phyloP scores from a whole-genome alignment of 2,797 vertebrate genomes.

The Acipenser oxyrinchus region DNA sequence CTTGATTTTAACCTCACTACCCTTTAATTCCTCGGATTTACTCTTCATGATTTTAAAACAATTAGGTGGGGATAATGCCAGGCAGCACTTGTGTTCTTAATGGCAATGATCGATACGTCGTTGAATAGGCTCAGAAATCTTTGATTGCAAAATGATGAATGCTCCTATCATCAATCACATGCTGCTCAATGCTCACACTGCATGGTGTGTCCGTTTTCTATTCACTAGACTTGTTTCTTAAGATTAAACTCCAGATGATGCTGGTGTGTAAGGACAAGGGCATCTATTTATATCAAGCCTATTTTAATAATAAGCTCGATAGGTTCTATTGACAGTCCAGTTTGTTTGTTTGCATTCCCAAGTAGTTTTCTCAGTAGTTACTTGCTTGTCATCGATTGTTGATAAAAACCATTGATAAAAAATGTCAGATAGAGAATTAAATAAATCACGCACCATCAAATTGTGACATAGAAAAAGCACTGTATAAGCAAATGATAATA shows the following conservation, averaged over 20 bases:
- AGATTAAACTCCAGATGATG: neutral
- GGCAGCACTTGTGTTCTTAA: constrained; percentile 16
- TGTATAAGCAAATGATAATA: too few species aligned
- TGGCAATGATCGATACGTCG: constrained; percentile 31
- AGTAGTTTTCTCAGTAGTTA: too few species aligned
- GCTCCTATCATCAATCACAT: constrained; percentile 5
- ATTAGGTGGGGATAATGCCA: constrained; percentile 29
- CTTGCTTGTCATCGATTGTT: too few species aligned
- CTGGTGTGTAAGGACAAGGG: neutral
- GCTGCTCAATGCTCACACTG: neutral
- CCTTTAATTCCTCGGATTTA: constrained; percentile 33
- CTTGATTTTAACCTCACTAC: constrained; percentile 35
- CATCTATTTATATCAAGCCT: neutral
- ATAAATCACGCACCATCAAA: too few species aligned
- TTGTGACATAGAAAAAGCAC: too few species aligned
- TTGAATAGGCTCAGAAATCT: constrained; percentile 34
- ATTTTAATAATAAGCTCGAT: neutral
- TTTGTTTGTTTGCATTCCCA: too few species aligned
- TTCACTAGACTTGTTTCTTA: neutral
- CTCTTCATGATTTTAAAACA: constrained; percentile 27
- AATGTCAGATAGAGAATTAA: too few species aligned
- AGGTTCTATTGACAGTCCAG: too few species aligned
- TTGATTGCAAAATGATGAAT: constrained; percentile 24
- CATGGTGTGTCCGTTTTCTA: neutral
- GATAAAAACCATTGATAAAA: too few species aligned